Evolutionary conservation across 2,888 invertebrate genomes (phyloP), one percentile per base, ranked within the genome.

Genomic region (Caenorhabditis doughertyi): DNA sequence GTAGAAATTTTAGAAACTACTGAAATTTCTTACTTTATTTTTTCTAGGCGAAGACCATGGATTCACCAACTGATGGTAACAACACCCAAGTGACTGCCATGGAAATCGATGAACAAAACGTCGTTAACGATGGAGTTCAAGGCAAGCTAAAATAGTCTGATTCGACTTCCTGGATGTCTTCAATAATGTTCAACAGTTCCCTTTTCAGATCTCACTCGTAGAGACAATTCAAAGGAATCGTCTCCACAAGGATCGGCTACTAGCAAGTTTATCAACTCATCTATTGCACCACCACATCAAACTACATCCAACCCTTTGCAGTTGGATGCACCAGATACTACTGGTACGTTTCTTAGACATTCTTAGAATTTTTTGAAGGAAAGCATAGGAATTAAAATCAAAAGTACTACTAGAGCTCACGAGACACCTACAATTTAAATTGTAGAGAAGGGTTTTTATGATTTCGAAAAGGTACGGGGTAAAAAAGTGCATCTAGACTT

Each of bases 361-460:
- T 44, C n/a, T 9, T 2, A 39, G 44, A 18, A 18, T 35, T 35
- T 9, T 35, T 35, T 35, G 7, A 5, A 35, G 35, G 51, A 29
- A 0, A 32, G 21, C 8, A 32, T 35, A 44, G 39, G 60, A 23
- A 13, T 56, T 8, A 60, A 23, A 39, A 39, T 60, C 25, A 51
- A 60, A 49, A 49, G 32, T 16, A 32, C 25, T 21, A n/a, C 39
- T 18, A 49, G 70, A 42, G 70, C 56, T 56, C 56, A 70, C 44
- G 42, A 47, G 35, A 65, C 65, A 49, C 49, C 47, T 62, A 62
- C 62, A 62, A 62, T 62, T 62, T 62, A 32, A 53, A 55, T 55
- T 29, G 18, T 55, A 55, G 16, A 3, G n/a, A 2, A 3, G 29
- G 7, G 62, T 3, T 1, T 27, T 27, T 29, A 47, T 16, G 5